Conservation (phyloP, 2,797 vertebrate genomes). For the Chanos chanos region DNA sequence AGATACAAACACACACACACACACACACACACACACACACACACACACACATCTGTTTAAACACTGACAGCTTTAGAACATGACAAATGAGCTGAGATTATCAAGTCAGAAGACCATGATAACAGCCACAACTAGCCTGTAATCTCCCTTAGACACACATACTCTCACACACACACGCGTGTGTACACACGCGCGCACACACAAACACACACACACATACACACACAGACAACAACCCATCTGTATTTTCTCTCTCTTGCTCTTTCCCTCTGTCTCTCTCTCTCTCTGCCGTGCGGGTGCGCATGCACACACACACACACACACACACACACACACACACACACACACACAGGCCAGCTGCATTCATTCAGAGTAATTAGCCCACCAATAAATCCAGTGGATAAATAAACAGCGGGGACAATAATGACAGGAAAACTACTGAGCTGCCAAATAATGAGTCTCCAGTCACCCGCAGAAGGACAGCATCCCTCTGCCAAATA, state of each 20-base stretch:
- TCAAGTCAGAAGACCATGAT: slow-evolving; percentile 33
- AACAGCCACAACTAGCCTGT: slow-evolving; percentile 21
- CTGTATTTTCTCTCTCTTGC: too few species aligned
- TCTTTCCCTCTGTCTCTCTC: too few species aligned
- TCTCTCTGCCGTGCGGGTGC: too few species aligned
- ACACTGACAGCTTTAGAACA: slow-evolving; percentile 30
- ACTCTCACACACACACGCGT: neutral
- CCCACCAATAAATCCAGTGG: slow-evolving; percentile 26
- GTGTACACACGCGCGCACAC: neutral
- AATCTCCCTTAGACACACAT: too few species aligned
- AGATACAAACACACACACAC: slow-evolving; percentile 22
- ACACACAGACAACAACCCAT: too few species aligned
- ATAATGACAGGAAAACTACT: slow-evolving; percentile 8
- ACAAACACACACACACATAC: too few species aligned
- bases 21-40: slow-evolving; percentile 1
- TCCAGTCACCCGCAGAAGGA: slow-evolving; percentile 19
- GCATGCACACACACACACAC: neutral
- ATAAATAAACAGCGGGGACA: slow-evolving; percentile 31
- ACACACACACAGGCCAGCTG: slow-evolving; percentile 18
- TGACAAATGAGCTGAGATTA: slow-evolving; percentile 40
- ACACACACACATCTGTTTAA: slow-evolving; percentile 22
- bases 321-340: neutral
- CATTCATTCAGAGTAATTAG: slow-evolving; percentile 38
- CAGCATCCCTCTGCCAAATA: slow-evolving; percentile 5
- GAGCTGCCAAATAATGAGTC: slow-evolving; percentile 19